Base-by-base conservation (phyloP, 2,888 invertebrate species). In the Aspidiotus rigidus region DNA sequence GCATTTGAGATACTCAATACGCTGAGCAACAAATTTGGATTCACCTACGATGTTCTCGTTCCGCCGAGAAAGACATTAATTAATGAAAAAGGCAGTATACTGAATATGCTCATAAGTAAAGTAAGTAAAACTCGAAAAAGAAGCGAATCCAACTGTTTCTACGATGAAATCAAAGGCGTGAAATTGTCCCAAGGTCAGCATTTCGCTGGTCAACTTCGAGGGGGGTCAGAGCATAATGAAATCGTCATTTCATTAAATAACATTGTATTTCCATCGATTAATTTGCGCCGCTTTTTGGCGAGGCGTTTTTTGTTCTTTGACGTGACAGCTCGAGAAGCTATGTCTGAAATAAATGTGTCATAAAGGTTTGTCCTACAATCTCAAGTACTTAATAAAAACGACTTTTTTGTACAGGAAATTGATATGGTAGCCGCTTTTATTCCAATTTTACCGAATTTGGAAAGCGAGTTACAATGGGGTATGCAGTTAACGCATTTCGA, bases 341-440 rank as follows among this genome's bases (percentile, higher is more conserved):
- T 61, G 1, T 1, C 2, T 6, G 2, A 42, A 62, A 62, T 41
- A 41, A 1, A 9, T 62, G 39, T 62, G 42, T 62, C 10, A n/a
- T 8, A 13, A 64, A 6, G 11, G 1, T 28, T 28, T 28, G 28
- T 28, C 5, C 5, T 28, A 28, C 28, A 28, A 28, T 28, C 28
- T 28, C 28, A 28, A 28, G 2, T 53, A n/a, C 54, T 11, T 28
- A 28, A 3, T 28, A 5, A 28, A 28, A 28, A 28, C 1, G 28
- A 28, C 28, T 28, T 28, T 28, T 28, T n/a, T 42, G 69, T 76
- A 41, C 75, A 89, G 91, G 79, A 83, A 78, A 88, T 84, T n/a
- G 89, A 92, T 74, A 78, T 92, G 78, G 89, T 85, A 0, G 89
- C 87, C 0, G 88, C 88, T 0, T 90, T 91, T 76, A 77, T 91